Evolutionary conservation across 2,888 invertebrate species (phyloP), one percentile per base, ranked within the genome.

Genomic region (Heliothis peltigera): DNA sequence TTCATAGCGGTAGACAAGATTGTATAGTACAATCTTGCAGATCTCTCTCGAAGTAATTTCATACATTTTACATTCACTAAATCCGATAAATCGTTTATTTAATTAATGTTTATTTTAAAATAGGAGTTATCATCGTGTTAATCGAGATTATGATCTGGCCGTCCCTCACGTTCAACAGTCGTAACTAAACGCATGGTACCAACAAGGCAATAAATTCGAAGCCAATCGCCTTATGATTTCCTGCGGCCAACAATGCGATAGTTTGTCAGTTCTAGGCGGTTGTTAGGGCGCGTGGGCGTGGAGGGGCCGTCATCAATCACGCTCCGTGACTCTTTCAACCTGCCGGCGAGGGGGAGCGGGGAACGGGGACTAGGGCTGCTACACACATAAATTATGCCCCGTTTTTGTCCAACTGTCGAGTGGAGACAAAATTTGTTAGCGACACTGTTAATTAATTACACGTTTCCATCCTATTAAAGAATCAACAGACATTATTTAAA

Each of bases 301-400:
- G 81, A 81, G 80, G 82, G 81, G 85, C 86, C 86, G 88, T 89
- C 93, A 94, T 94, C 94, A 93, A 95, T 94, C 95, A 94, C 92
- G 82, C 89, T 82, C 81, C 90, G 89, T 92, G 94, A 93, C 94
- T 94, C 94, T 94, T 94, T 94, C 94, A 94, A 94, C 93, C 94
- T 92, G 93, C 92, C 92, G 92, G 85, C 86, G 77, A 82, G 85
- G 81, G 73, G 72, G 44, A 28, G 43, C 35, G 32, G 56, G 69
- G 77, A 64, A 69, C 32, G 64, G 81, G 81, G 59, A 75, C 75
- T 83, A 91, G 90, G 89, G 90, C 85, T 90, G 90, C 84, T 85
- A 83, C 89, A 84, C 84, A 89, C 89, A 92, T 93, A 93, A 93
- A 92, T 93, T 91, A 92, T 85, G 78, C 81, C 69, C 85, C 85